A percentile compares a stretch with the other conserved stretches of the same genome.
Evolutionary conservation across 2,888 invertebrate species (phyloP).

Genomic region (Exocentrus adspersus): DNA sequence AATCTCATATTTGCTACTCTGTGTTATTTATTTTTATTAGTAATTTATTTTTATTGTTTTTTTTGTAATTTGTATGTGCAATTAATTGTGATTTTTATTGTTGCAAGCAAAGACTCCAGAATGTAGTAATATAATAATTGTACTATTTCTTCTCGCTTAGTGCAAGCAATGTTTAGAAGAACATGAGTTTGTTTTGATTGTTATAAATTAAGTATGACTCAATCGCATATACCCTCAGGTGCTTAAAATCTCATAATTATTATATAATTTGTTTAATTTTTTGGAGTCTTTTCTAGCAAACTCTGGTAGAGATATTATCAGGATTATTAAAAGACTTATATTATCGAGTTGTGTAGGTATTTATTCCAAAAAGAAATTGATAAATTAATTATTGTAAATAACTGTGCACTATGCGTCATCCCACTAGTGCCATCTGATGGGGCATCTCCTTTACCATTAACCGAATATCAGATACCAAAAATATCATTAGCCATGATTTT

Average conservation of each 20-base stretch:
- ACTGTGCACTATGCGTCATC: background rate
- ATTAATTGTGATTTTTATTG: slow-evolving; percentile 9
- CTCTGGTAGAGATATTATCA: background rate
- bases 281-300: slow-evolving; percentile 5
- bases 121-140: background rate
- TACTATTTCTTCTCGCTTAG: background rate
- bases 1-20: slow-evolving; percentile 18
- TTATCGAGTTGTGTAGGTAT: slow-evolving; percentile 6
- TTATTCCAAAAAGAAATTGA: slow-evolving; percentile 19
- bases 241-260: background rate
- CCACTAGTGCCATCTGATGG: slow-evolving; percentile 13
- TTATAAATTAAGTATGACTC: background rate
- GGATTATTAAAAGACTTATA: slow-evolving; percentile 17
- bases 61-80: slow-evolving; percentile 15
- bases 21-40: slow-evolving; percentile 30
- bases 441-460: slow-evolving; percentile 23
- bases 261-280: background rate
- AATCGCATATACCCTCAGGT: background rate
- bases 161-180: too few relatives aligned
- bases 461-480: slow-evolving; percentile 44
- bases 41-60: slow-evolving; percentile 19
- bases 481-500: slow-evolving; percentile 44
- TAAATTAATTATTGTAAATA: slow-evolving; percentile 8
- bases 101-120: background rate
- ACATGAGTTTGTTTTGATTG: background rate